These are phyloP conservation scores for Acronicta alni DNA, from an alignment of 2,888 invertebrate genomes.

Conservation along the genomic window DNA sequence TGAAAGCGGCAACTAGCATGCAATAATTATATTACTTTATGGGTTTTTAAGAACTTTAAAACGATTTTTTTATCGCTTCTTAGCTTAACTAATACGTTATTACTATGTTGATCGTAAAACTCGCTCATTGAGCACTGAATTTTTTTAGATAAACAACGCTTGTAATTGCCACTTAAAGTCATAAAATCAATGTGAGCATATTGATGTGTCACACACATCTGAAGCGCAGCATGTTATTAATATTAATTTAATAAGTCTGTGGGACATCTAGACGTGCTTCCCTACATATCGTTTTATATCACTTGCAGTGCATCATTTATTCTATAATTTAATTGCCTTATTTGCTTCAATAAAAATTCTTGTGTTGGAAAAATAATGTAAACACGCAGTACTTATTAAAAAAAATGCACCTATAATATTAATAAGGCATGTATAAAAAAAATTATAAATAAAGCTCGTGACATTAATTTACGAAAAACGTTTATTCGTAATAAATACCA, in stretches of 20 bases:
- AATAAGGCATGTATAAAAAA: no score
- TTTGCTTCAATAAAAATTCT: slow-evolving; percentile 36
- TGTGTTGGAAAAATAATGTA: slow-evolving; percentile 14
- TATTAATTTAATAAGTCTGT: slow-evolving; percentile 60
- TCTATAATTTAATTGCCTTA: slow-evolving; percentile 44
- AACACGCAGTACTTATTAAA: background rate
- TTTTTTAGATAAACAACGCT: slow-evolving; percentile 72
- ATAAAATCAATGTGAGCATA: slow-evolving; percentile 73
- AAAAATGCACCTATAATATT: no score
- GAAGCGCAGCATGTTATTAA: slow-evolving; percentile 68
- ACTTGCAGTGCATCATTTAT: slow-evolving; percentile 37
- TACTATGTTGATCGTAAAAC: slow-evolving; percentile 68
- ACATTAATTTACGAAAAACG: no score
- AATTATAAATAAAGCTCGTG: no score
- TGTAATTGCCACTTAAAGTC: slow-evolving; percentile 70
- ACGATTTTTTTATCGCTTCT: slow-evolving; percentile 74
- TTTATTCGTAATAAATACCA: slow-evolving; percentile 7
- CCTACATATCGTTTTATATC: slow-evolving; percentile 26
- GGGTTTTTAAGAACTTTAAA: slow-evolving; percentile 70
- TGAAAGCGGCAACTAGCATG: slow-evolving; percentile 65
- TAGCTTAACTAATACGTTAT: slow-evolving; percentile 71
- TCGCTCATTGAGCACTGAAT: slow-evolving; percentile 64
- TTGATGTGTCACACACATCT: slow-evolving; percentile 68
- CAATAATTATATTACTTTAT: slow-evolving; percentile 73
- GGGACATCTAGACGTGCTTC: slow-evolving; percentile 22